Conservation (phyloP, 2,888 invertebrate species). For the Thumatha senex region DNA sequence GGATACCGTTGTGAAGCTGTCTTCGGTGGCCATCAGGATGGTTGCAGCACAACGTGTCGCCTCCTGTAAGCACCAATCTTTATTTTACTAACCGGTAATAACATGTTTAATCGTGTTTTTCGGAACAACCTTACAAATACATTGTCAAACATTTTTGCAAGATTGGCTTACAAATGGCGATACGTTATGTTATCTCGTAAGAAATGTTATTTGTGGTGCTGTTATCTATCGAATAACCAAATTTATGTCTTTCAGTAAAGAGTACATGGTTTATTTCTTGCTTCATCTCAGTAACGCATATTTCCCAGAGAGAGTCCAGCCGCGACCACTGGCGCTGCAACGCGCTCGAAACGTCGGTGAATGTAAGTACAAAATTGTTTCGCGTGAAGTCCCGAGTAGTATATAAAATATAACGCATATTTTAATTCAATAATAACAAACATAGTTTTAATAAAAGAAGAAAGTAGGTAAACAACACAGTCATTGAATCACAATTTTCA, state of each 20-base stretch:
- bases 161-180: slow-evolving; percentile 80
- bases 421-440: no score
- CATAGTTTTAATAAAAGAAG: background rate
- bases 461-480: background rate
- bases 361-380: no score
- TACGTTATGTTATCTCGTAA: slow-evolving; percentile 29
- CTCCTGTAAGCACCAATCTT: slow-evolving; percentile 76
- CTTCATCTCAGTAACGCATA: background rate
- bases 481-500: background rate
- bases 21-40: slow-evolving; percentile 67
- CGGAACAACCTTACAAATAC: slow-evolving; percentile 2
- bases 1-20: slow-evolving; percentile 58
- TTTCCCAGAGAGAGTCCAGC: no score
- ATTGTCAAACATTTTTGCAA: slow-evolving; percentile 22
- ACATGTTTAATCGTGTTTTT: slow-evolving; percentile 2
- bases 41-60: slow-evolving; percentile 61
- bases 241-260: no score
- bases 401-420: no score
- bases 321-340: no score
- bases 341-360: no score
- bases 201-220: no score
- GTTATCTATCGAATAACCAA: no score
- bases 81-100: slow-evolving; percentile 31
- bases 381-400: no score
- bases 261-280: background rate